Evolutionary conservation across 2,888 invertebrate species (phyloP), one percentile per base, ranked within the genome.

Genomic region (Campoletis raptor): DNA sequence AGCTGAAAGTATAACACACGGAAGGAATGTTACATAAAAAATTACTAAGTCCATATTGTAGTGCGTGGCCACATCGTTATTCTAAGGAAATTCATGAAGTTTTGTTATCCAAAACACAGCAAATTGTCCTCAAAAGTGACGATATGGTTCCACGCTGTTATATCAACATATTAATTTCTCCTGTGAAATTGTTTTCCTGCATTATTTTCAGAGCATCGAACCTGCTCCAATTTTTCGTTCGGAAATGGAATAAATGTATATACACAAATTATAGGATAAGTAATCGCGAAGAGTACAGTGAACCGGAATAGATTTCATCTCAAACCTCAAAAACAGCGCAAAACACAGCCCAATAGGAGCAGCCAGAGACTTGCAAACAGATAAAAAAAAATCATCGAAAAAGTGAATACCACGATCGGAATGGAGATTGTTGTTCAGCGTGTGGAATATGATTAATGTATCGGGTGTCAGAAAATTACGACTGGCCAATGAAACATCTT

Each of bases 291-390:
- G 57, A 40, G 73, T 40, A 54, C n/a, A 57, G 40, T 57, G 40
- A 73, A 73, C 40, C 21, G 40, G 21, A 57, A 24, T 12, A 57
- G 52, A 18, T 72, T 45, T 15, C 36, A 66, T 73, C 72, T 48
- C 79, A 77, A 87, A 80, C 82, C 67, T 67, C 72, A 48, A 85
- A 78, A n/a, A n/a, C n/a, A n/a, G n/a, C n/a, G n/a, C n/a, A n/a
- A 82, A 69, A 45, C 30, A 81, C 67, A 69, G 21, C 30, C 1
- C 3, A 30, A 30, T 2, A 54, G 8, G n/a, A 54, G 52, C 30
- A 30, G 21, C 8, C 52, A n/a, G n/a, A 54, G 52, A 21, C 6
- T n/a, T 12, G 52, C 52, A 12, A 54, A 9, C 30, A n/a, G 61
- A 85, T 40, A 78, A 30, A 40, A 61, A 52, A 57, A 67, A 73